Conservation (phyloP, 2,888 invertebrate species). For the Digitonthophagus gazella region DNA sequence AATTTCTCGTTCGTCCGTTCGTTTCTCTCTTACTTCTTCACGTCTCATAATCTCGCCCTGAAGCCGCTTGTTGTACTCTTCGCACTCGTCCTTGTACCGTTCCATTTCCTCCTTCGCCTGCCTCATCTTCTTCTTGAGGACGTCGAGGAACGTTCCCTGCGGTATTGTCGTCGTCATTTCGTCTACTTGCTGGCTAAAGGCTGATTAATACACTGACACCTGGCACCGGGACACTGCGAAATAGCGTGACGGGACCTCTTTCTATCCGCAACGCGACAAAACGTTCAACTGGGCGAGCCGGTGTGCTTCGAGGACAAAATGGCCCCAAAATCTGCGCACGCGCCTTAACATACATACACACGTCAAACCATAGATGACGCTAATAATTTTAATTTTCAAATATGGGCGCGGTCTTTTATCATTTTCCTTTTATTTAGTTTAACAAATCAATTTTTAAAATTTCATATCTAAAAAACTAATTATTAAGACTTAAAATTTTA, state of each 20-base stretch:
- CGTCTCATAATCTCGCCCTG: constrained; percentile 94
- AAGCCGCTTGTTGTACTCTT: constrained; percentile 92
- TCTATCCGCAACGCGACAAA: constrained; percentile 34
- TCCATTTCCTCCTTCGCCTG: constrained; percentile 99
- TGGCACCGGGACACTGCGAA: constrained; percentile 27
- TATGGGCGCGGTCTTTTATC: too few relatives aligned
- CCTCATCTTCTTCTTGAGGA: constrained; percentile 99
- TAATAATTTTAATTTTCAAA: too few relatives aligned
- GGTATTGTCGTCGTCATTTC: constrained; percentile 85
- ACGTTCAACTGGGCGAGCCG: constrained; percentile 50
- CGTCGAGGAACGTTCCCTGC: constrained; percentile 92
- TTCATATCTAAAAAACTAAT: too few relatives aligned
- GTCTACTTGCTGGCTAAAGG: too few relatives aligned
- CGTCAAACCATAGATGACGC: too few relatives aligned
- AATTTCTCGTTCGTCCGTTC: neutral
- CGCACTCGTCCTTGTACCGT: constrained; percentile 96
- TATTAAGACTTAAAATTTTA: too few relatives aligned
- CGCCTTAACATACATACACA: constrained; percentile 42
- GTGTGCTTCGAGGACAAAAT: constrained; percentile 42
- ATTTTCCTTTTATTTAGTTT: too few relatives aligned
- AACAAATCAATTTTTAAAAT: too few relatives aligned
- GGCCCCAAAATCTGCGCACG: constrained; percentile 43
- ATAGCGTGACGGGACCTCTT: constrained; percentile 27
- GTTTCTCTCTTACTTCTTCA: constrained; percentile 84
- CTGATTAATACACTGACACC: constrained; percentile 30